Evolutionary conservation across 1,140 invertebrate genomes (phyloP), one percentile per base, ranked within the genome.

Genomic region (Drosophila truncata): DNA sequence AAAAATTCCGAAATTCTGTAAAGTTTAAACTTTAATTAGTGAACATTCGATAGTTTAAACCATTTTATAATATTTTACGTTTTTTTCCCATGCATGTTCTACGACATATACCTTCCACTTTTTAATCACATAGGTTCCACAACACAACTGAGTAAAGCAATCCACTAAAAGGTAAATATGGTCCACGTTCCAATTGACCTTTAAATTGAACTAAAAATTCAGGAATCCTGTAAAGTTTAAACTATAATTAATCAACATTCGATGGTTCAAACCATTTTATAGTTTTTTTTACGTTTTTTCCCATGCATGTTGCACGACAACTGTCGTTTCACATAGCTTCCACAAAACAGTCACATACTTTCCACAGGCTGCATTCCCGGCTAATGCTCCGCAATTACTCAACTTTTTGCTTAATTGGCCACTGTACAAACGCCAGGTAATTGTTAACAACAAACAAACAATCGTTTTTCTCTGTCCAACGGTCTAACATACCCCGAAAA

Each of bases 401-500:
- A 49, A 35, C 27, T 33, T 59, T 72, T 50, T 58, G 39, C 13
- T 23, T 31, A 67, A 33, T 54, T 35, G 10, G 49, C 18, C 14
- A n/a, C n/a, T 20, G 23, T 41, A n/a, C 37, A 67, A 31, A 29
- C 39, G 35, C 42, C 62, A 37, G n/a, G 47, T 20, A 67, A 52
- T 54, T 33, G 47, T 42, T 44, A 42, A 47, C 49, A 4, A 9
- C 10, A 18, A 20, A 1, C 33, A 55, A 55, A 65, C 61, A 64
- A 69, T 66, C n/a, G 44, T 20, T 42, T 65, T 33, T 11, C 13
- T 42, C 66, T 66, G 62, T 41, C 44, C 29, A 37, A 0, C 49
- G 23, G 66, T 13, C 70, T 14, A 60, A 47, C 27, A 73, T 73
- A 72, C 70, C 66, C 70, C 16, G 16, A 49, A 50, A 70, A 49